Base-by-base conservation (phyloP, 2,113 vertebrate genomes). In the Etheostoma cragini region DNA sequence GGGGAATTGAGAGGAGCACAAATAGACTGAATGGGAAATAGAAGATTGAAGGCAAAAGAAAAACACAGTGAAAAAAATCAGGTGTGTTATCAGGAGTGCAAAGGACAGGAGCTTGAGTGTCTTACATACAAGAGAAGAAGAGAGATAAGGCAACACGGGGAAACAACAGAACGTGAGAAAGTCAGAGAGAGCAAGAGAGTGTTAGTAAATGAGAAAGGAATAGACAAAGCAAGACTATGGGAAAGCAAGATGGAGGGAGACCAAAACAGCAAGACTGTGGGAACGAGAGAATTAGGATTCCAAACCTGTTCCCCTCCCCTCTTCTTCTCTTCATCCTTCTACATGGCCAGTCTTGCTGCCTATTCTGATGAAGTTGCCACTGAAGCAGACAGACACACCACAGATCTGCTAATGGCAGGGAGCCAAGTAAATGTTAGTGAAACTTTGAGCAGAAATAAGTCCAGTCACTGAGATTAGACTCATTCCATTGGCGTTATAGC, bases 231-330 rank as follows among this genome's bases (percentile, higher is more conserved):
- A 52, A 49, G 70, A 78, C 72, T 84, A 86, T 85, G 87, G 83
- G 90, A 91, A 87, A 81, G 54, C 52, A 56, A 72, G 42, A 78
- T 53, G 46, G 50, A 79, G 75, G 60, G 65, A 53, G 63, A 78
- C 35, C 65, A 26, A 76, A 85, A 66, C 75, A 79, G 45, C 46
- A n/a, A 50, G 65, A 79, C 69, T 89, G 85, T 91, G 90, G 85
- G 87, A 89, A 88, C 80, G 72, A 58, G 52, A 78, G 66, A 82
- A 91, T 90, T 90, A 84, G 72, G 45, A 90, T 91, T 90, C 82
- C 21, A 58, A 19, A 62, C 73, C 45, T n/a, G 85, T 77, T 63
- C 47, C 71, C 45, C 52, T 65, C 58, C 67, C 3, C 46, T 57
- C 65, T 22, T 71, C 62, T 21, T 5, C 30, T 81, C 75, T 42